Evolutionary conservation across 2,113 vertebrate species (phyloP), one percentile per base, ranked within the genome.

Genomic region (Corapipo altera): DNA sequence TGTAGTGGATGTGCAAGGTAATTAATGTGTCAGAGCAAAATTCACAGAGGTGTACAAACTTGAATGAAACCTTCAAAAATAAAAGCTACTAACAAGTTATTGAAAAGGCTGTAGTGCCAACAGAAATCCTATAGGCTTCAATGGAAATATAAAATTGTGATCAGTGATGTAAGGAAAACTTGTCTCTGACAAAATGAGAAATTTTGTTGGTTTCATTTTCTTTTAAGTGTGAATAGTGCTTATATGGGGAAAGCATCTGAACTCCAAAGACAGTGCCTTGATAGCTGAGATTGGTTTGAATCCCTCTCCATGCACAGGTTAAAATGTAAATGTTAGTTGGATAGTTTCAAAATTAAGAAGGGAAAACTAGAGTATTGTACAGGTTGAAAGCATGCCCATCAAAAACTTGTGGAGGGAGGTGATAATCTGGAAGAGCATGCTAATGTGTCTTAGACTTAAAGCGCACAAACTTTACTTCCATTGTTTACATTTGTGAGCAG

Each of bases 261-360:
- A 33, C 35, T 69, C 43, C 8, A 19, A 5, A 41, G 43, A 26
- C 6, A n/a, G 18, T 77, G 32, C 32, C 23, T 84, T 0, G 0
- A 8, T 82, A 11, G 30, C 32, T 69, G 41, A 61, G 67, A 49
- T 73, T 14, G 26, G 57, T 73, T 78, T 64, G 30, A 75, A 77
- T 59, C 9, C 8, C 7, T 54, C 44, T 81, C 54, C 21, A 15
- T 19, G 8, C 12, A 24, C 8, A 55, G 30, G 43, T 85, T 89
- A 78, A 86, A 89, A 85, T 35, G 28, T 9, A 37, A 58, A 39
- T 32, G 7, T 54, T 54, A 46, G 15, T 15, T 80, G 65, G 10
- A 26, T 30, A 55, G 43, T 6, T 93, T 12, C 21, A 64, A 78
- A 81, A 74, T 84, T 65, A 82, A 72, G 33, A 51, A 73, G 22